Conservation (phyloP, 2,797 vertebrate genomes). For the Eupleurogrammus muticus region DNA sequence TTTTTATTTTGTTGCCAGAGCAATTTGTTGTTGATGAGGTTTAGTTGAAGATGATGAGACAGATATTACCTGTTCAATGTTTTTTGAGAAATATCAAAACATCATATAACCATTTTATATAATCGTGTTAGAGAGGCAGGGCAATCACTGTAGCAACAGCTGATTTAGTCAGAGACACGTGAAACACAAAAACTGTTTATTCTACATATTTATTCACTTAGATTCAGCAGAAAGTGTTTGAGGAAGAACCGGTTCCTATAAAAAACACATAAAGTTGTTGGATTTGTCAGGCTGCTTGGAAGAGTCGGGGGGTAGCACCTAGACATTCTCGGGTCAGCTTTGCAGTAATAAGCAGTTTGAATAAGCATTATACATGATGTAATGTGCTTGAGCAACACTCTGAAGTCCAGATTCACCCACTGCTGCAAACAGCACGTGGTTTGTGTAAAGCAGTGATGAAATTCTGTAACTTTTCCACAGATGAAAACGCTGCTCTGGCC, state of each 20-base stretch:
- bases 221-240: background rate
- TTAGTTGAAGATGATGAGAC: too few relatives aligned
- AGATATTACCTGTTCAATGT: background rate
- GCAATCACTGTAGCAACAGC: background rate
- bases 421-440: background rate
- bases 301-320: background rate
- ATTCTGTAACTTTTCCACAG: slow-evolving; percentile 13
- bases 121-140: background rate
- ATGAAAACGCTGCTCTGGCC: slow-evolving; percentile 17
- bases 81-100: background rate
- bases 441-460: slow-evolving; percentile 5
- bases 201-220: background rate
- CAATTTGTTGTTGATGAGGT: too few relatives aligned
- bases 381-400: slow-evolving; percentile 41
- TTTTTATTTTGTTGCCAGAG: too few relatives aligned
- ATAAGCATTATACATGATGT: slow-evolving; percentile 7
- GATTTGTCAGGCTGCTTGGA: too few relatives aligned
- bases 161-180: background rate
- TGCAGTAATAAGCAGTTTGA: slow-evolving; percentile 13
- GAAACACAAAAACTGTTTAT: too few relatives aligned
- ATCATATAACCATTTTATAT: background rate
- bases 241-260: background rate
- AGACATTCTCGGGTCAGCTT: slow-evolving; percentile 2
- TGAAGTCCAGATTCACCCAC: slow-evolving; percentile 16
- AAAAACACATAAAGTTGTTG: background rate